Evolutionary conservation across 2,888 invertebrate genomes (phyloP).

Genomic region (Argyresthia goedartella): DNA sequence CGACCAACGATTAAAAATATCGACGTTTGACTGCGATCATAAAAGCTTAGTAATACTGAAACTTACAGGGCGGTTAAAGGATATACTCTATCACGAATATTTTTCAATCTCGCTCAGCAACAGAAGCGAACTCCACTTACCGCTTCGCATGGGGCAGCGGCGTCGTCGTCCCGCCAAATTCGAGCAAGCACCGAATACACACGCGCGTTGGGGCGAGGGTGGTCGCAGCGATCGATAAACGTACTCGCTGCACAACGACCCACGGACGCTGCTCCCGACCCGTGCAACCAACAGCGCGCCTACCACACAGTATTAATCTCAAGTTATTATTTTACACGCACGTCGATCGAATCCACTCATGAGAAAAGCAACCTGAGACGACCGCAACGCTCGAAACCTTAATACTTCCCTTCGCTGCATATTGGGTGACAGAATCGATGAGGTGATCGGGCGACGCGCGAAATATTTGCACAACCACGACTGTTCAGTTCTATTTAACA

Average conservation of each 20-base stretch:
- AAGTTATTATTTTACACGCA: constrained; percentile 69
- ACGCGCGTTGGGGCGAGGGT: constrained; percentile 41
- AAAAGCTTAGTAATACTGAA: too few species aligned
- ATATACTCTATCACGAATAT: background rate
- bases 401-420: constrained; percentile 69
- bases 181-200: constrained; percentile 48
- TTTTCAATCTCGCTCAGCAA: background rate
- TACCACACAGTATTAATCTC: constrained; percentile 52
- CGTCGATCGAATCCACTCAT: constrained; percentile 55
- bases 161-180: constrained; percentile 49
- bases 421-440: constrained; percentile 60
- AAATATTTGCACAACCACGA: constrained; percentile 36
- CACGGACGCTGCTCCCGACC: constrained; percentile 27
- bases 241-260: constrained; percentile 41
- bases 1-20: too few species aligned
- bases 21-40: too few species aligned
- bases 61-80: too few species aligned
- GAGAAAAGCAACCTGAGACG: constrained; percentile 70
- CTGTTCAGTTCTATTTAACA: constrained; percentile 4
- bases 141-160: constrained; percentile 30
- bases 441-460: constrained; percentile 38
- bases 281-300: constrained; percentile 48
- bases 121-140: background rate
- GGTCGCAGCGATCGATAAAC: constrained; percentile 52
- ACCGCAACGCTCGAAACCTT: constrained; percentile 70